Conservation (phyloP, 2,888 invertebrate species). For the Polietes domitor region DNA sequence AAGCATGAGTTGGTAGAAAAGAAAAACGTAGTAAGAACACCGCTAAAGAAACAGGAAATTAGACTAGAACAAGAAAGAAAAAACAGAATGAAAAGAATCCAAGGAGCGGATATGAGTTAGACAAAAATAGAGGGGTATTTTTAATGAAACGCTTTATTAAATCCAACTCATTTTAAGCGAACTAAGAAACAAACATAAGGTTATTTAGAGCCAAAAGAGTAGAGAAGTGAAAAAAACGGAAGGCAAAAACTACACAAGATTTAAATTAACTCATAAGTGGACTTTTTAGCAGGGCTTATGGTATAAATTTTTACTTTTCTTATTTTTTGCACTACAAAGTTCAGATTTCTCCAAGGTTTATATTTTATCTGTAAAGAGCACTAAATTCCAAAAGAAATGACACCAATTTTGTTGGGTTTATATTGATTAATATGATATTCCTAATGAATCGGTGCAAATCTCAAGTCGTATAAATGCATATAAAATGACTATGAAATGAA, state of each 20-base stretch:
- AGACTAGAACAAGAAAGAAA: slow-evolving; percentile 12
- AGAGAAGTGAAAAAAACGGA: no score
- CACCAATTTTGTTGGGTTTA: background rate
- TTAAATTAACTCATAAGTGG: no score
- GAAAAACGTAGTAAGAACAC: slow-evolving; percentile 27
- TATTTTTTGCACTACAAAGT: background rate
- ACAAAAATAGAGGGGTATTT: background rate
- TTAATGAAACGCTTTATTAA: background rate
- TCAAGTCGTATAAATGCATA: background rate
- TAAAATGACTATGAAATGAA: background rate
- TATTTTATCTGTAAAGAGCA: background rate
- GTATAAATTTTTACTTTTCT: no score
- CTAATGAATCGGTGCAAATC: background rate
- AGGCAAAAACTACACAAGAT: no score
- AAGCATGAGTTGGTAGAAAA: slow-evolving; percentile 28
- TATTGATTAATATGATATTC: background rate
- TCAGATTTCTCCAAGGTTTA: background rate
- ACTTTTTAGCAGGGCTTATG: no score
- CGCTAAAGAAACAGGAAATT: background rate
- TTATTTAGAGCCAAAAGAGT: no score
- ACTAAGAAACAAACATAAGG: no score
- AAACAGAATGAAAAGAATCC: background rate
- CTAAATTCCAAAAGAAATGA: background rate
- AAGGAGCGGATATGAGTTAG: slow-evolving; percentile 24
- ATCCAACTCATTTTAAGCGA: background rate